Evolutionary conservation across 1,140 invertebrate species (phyloP).

Genomic region (Drosophila malerkotliana): DNA sequence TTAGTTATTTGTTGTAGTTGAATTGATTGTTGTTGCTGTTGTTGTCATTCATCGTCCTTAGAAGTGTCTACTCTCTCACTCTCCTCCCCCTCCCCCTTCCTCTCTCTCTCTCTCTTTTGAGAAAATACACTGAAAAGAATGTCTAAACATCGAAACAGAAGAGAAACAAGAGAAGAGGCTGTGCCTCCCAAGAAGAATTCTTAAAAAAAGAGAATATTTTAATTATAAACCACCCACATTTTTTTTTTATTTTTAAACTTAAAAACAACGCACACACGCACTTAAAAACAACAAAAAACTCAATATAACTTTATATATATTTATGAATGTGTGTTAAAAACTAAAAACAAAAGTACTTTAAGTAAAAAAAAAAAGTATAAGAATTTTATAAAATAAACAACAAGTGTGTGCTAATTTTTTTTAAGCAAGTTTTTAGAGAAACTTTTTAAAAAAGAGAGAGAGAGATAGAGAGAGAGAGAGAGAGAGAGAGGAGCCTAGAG

Average conservation of each 20-base stretch:
- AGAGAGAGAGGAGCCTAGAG: slow-evolving; percentile 4
- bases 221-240: slow-evolving; percentile 28
- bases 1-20: slow-evolving; percentile 68
- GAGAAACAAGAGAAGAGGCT: slow-evolving; percentile 49
- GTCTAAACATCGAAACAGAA: slow-evolving; percentile 24
- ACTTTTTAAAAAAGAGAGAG: background rate
- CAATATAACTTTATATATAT: slow-evolving; percentile 26
- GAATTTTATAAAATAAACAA: slow-evolving; percentile 15
- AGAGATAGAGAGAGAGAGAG: slow-evolving; percentile 1
- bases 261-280: slow-evolving; percentile 22
- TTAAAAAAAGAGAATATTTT: slow-evolving; percentile 32
- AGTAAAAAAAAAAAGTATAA: slow-evolving; percentile 2
- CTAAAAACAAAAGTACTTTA: slow-evolving; percentile 18
- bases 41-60: slow-evolving; percentile 49
- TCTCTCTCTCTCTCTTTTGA: background rate
- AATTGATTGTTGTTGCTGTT: slow-evolving; percentile 48
- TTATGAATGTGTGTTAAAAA: slow-evolving; percentile 22
- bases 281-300: slow-evolving; percentile 16
- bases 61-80: slow-evolving; percentile 21
- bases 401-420: background rate
- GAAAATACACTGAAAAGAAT: background rate
- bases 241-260: slow-evolving; percentile 23
- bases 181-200: slow-evolving; percentile 59
- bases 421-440: background rate
- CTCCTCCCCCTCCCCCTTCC: slow-evolving; percentile 7